Base-by-base conservation (phyloP, 2,113 vertebrate species). In the Gorsachius goisagi region DNA sequence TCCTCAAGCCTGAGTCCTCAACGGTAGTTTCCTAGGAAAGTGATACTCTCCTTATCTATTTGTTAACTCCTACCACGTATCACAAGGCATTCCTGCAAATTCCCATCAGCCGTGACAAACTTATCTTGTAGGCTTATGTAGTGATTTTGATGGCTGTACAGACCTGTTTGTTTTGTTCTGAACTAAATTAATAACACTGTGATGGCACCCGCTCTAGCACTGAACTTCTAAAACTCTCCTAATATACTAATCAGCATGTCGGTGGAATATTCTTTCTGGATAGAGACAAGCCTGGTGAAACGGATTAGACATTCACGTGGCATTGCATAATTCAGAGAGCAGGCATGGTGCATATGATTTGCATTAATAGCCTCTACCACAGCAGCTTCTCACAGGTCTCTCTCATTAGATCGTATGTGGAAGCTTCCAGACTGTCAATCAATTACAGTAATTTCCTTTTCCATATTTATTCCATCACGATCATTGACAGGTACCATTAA, bases 391-490 rank as follows among this genome's bases (percentile, higher is more conserved):
- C 95, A 87, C 95, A 91, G 96, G 97, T 93, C 96, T 95, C 95
- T 97, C 97, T 98, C 98, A 98, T 98, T 98, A 98, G 96, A 97
- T 97, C 66, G 28, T 96, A 97, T 96, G 94, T 97, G 92, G 98
- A 98, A 97, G 97, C 93, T 98, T 98, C 97, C 94, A 98, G 97
- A 97, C 98, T 98, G 98, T 98, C 98, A 98, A 97, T 98, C 98
- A 98, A 98, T 98, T 98, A 98, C 85, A 97, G 97, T 97, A 97
- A 98, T 98, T 98, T 98, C 97, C 96, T 98, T 98, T 98, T 98
- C 98, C 98, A 98, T 98, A 98, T 98, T 98, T 98, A 98, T 98
- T 97, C 97, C 98, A 97, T 98, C 98, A 98, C 56, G 0, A 94
- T 97, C 98, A 97, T 97, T 98, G 98, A 98, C 98, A 98, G 97